Conservation (phyloP, 2,797 vertebrate species). For the Leucoraja ocellata region DNA sequence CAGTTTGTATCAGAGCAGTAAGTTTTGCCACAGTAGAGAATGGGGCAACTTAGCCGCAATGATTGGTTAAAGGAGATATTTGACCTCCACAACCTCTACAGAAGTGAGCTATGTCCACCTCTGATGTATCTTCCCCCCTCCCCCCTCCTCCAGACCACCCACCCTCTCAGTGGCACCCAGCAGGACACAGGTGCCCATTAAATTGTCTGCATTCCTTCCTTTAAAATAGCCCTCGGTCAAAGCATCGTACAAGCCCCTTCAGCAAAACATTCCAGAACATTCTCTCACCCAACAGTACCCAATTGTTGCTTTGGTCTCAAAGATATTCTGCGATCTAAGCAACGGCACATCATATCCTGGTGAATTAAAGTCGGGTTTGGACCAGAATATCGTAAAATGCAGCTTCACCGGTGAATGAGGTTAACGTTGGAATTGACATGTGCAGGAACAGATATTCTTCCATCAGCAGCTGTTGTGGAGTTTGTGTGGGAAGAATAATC, state of each 20-base stretch:
- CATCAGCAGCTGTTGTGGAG: not conserved
- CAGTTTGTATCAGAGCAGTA: not conserved
- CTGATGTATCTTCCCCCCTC: too few species aligned
- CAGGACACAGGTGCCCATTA: not conserved
- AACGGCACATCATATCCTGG: not conserved
- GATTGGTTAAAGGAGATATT: not conserved
- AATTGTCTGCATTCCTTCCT: not conserved
- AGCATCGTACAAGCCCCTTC: not conserved
- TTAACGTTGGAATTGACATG: not conserved
- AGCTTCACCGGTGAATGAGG: not conserved
- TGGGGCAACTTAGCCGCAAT: too few species aligned
- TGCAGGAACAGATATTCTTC: not conserved
- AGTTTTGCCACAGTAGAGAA: not conserved
- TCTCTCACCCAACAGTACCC: not conserved
- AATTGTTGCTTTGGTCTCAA: not conserved
- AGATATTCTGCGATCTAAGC: not conserved
- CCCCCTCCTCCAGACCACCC: too few species aligned
- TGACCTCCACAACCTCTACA: not conserved
- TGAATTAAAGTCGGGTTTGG: not conserved
- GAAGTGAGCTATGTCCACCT: not conserved
- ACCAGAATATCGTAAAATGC: not conserved
- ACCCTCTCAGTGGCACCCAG: not conserved
- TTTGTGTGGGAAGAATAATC: not conserved
- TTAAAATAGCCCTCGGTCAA: not conserved
- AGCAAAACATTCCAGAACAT: not conserved